These are phyloP conservation scores for Drosophila nasuta DNA, from an alignment of 1,140 invertebrate species.

Conservation along the genomic window DNA sequence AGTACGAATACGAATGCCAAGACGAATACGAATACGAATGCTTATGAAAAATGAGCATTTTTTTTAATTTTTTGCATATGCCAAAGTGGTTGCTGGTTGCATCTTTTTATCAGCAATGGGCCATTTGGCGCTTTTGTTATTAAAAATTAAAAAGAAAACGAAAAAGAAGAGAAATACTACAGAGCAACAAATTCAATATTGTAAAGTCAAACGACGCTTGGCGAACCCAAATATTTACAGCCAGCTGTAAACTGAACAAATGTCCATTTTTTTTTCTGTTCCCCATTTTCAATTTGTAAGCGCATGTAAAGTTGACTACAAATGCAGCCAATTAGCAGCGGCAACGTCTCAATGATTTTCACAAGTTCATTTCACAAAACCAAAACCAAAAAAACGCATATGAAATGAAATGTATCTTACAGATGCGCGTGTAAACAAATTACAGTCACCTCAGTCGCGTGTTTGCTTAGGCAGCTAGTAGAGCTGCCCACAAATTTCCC, in stretches of 20 bases:
- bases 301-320: constrained; percentile 73
- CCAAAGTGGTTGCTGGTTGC: constrained; percentile 39
- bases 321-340: constrained; percentile 77
- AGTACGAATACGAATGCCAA: background rate
- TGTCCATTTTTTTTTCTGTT: constrained; percentile 47
- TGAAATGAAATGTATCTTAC: constrained; percentile 67
- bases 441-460: constrained; percentile 48
- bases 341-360: constrained; percentile 74
- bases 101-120: constrained; percentile 74
- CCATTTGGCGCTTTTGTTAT: constrained; percentile 78
- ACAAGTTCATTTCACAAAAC: constrained; percentile 73
- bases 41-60: constrained; percentile 74
- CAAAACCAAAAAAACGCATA: constrained; percentile 12
- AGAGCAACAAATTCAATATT: constrained; percentile 35
- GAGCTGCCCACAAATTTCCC: constrained; percentile 68
- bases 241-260: constrained; percentile 53
- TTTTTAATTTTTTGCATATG: constrained; percentile 55
- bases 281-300: constrained; percentile 68
- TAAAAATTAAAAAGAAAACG: constrained; percentile 28
- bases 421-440: constrained; percentile 74
- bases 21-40: background rate
- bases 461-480: constrained; percentile 65
- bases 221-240: constrained; percentile 66
- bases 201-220: constrained; percentile 18
- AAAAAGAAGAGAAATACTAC: background rate